Conservation (phyloP, 2,113 vertebrate species). For the Piprites chloris region DNA sequence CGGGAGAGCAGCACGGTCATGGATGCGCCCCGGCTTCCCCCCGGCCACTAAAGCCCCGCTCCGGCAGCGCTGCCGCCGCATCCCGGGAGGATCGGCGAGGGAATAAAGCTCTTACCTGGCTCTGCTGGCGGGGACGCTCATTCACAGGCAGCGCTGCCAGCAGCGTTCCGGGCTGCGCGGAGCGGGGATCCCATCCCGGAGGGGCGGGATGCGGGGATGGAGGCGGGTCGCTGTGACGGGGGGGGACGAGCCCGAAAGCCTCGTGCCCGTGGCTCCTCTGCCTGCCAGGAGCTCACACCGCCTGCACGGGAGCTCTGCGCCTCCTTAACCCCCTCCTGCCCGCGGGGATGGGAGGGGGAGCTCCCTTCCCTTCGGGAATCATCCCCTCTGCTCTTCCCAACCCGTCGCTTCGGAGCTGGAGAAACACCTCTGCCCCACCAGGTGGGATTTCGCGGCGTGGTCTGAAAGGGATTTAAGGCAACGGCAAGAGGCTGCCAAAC, state of each 20-base stretch:
- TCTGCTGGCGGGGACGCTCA: conserved; percentile 18
- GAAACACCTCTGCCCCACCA: not conserved
- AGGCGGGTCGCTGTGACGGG: not conserved
- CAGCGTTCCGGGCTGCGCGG: not conserved
- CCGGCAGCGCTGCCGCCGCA: not conserved
- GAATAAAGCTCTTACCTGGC: conserved; percentile 55
- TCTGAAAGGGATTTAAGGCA: not conserved
- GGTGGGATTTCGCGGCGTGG: not conserved
- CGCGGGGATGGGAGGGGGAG: not conserved
- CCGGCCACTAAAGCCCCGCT: not conserved
- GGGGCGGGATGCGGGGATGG: not conserved
- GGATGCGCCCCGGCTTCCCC: not conserved
- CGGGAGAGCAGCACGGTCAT: not conserved
- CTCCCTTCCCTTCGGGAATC: not conserved
- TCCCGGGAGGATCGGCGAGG: rapidly evolving
- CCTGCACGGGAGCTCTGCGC: not conserved
- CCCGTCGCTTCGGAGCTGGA: not conserved
- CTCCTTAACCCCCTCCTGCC: conserved; percentile 45
- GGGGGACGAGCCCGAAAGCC: not conserved
- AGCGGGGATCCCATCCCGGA: not conserved
- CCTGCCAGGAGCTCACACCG: not conserved
- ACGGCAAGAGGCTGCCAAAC: not conserved
- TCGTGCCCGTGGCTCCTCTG: not conserved
- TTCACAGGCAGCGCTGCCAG: not conserved
- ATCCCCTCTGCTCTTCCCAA: not conserved